Percentiles rank a stretch among this genome's conserved stretches.
Conservation (phyloP, 2,888 invertebrate species). For the Polietes domitor region DNA sequence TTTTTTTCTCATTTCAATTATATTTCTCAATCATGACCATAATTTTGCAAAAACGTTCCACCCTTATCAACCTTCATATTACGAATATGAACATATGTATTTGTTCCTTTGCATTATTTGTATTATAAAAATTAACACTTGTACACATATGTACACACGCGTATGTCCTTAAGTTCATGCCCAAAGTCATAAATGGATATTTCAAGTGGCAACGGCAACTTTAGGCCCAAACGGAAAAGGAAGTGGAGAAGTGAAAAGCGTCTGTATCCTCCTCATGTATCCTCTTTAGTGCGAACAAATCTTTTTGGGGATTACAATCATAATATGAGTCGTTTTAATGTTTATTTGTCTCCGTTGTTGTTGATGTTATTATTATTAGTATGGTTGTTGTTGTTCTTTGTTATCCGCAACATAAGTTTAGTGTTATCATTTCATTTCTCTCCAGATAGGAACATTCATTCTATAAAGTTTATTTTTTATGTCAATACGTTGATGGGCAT, state of each 20-base stretch:
- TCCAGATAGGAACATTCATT: no score
- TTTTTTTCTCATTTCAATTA: no score
- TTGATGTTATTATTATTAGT: slow-evolving; percentile 7
- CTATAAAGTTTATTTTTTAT: no score
- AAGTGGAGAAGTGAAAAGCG: neutral
- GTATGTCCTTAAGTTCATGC: neutral
- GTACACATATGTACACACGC: neutral
- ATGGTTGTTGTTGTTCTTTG: neutral
- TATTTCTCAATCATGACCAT: no score
- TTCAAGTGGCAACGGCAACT: slow-evolving; percentile 53
- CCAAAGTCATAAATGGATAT: slow-evolving; percentile 54
- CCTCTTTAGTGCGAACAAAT: neutral
- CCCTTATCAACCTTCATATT: no score
- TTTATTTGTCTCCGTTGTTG: neutral
- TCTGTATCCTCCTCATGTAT: neutral
- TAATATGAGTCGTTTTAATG: slow-evolving; percentile 1
- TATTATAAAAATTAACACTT: neutral
- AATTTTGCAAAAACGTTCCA: no score
- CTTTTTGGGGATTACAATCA: slow-evolving; percentile 20
- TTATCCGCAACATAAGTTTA: no score
- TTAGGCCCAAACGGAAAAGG: neutral
- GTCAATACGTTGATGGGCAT: no score
- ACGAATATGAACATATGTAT: no score
- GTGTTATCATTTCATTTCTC: no score
- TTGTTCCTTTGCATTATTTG: no score